These are phyloP conservation scores for Halictus quadricinctus DNA, from an alignment of 2,888 invertebrate genomes.

Conservation along the genomic window DNA sequence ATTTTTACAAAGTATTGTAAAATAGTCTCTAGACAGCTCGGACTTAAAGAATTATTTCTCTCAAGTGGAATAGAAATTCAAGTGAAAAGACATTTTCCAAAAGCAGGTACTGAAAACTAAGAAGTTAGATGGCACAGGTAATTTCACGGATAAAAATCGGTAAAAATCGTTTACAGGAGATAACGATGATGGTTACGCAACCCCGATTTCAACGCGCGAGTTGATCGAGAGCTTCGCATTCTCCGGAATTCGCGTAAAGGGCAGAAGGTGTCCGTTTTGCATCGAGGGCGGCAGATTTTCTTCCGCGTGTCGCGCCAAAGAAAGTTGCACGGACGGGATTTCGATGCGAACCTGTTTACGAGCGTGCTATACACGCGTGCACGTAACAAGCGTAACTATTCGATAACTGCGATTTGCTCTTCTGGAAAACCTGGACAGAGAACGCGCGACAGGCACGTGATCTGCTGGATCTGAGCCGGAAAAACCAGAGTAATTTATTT, in stretches of 20 bases:
- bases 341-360: constrained; percentile 41
- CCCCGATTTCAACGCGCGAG: too few species aligned
- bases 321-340: constrained; percentile 48
- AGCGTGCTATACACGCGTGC: constrained; percentile 8
- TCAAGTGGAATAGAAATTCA: too few species aligned
- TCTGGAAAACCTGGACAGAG: neutral
- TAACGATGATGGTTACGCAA: too few species aligned
- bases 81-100: too few species aligned
- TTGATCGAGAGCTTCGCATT: neutral
- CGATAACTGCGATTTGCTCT: constrained; percentile 29
- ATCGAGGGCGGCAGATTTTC: constrained; percentile 10
- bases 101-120: too few species aligned
- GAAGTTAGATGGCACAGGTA: too few species aligned
- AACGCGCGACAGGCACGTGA: neutral
- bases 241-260: neutral
- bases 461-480: neutral
- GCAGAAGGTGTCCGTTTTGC: neutral
- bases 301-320: constrained; percentile 37
- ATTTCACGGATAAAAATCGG: neutral
- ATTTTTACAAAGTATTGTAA: too few species aligned
- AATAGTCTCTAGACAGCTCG: too few species aligned
- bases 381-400: constrained; percentile 41
- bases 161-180: neutral
- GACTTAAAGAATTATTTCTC: too few species aligned
- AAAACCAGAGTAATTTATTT: neutral